Conservation (phyloP, 92 coral and sea anemone species). For the Diadumene lineata region DNA sequence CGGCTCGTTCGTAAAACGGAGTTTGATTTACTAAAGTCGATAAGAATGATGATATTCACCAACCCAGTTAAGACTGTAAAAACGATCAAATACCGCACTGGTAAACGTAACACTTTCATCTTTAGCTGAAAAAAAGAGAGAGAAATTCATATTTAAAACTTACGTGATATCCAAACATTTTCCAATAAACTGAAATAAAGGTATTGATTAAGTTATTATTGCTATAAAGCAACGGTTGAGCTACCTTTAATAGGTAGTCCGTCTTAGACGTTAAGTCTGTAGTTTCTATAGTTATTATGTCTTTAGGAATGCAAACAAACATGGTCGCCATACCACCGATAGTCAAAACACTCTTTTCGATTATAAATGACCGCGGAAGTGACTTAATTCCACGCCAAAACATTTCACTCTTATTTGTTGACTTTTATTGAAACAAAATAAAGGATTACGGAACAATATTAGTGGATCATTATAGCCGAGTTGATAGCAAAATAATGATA, state of each 20-base stretch:
- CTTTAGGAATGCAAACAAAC: slow-evolving; percentile 9
- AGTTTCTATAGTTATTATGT: not conserved
- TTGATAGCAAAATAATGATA: not conserved
- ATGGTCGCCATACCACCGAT: slow-evolving; percentile 1
- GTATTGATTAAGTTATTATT: too few species aligned
- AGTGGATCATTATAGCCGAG: not conserved
- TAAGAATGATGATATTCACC: slow-evolving; percentile 55
- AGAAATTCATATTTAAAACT: too few species aligned
- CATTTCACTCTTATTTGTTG: not conserved
- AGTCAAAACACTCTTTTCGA: not conserved
- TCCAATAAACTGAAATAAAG: too few species aligned
- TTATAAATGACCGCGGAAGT: slow-evolving; percentile 2
- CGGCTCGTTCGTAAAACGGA: slow-evolving; percentile 29
- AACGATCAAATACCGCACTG: slow-evolving; percentile 35
- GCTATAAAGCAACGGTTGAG: too few species aligned
- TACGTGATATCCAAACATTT: too few species aligned
- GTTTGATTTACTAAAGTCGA: slow-evolving; percentile 27
- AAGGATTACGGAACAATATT: not conserved
- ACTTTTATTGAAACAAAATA: not conserved
- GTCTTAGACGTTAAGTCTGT: not conserved
- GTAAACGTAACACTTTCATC: not conserved
- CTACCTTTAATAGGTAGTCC: too few species aligned
- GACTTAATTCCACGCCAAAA: not conserved
- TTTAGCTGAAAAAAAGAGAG: slow-evolving; percentile 12
- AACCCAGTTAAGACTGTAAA: slow-evolving; percentile 56